Conservation (phyloP, 2,113 vertebrate species). For the Otis tarda region DNA sequence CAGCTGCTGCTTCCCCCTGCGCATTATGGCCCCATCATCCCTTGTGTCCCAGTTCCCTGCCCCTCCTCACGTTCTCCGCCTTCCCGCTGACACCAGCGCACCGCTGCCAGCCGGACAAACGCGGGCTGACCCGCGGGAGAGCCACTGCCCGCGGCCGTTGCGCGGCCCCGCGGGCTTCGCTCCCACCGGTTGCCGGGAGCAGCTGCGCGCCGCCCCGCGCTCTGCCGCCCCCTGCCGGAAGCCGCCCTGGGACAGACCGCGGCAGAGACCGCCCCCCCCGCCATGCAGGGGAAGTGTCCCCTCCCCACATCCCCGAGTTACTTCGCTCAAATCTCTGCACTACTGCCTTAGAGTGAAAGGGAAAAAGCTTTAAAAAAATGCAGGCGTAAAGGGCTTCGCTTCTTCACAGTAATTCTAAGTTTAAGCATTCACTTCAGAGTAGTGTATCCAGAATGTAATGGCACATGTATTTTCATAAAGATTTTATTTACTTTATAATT, state of each 20-base stretch:
- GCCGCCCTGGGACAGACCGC: no score
- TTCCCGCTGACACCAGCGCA: rapidly evolving
- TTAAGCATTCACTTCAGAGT: neutral
- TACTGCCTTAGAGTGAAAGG: neutral
- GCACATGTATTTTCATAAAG: neutral
- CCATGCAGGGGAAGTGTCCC: no score
- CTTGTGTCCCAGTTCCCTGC: rapidly evolving
- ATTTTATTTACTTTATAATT: neutral
- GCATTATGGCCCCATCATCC: rapidly evolving
- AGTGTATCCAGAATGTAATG: neutral
- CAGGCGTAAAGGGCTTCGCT: neutral
- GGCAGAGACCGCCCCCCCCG: no score
- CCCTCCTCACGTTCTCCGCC: rapidly evolving
- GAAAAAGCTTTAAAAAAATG: neutral
- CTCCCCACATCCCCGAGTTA: rapidly evolving
- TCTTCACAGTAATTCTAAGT: neutral
- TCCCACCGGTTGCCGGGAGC: rapidly evolving
- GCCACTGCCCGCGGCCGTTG: rapidly evolving
- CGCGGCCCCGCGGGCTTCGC: neutral
- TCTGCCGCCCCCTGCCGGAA: neutral
- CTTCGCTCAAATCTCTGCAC: neutral
- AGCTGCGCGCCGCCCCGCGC: neutral
- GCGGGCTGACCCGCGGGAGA: rapidly evolving
- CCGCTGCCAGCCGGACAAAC: rapidly evolving
- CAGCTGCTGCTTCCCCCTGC: rapidly evolving